A percentile compares a stretch with the other conserved stretches of the same genome.
phyloP scores from a whole-genome alignment of 1,140 invertebrate species.

The Pinna nobilis region DNA sequence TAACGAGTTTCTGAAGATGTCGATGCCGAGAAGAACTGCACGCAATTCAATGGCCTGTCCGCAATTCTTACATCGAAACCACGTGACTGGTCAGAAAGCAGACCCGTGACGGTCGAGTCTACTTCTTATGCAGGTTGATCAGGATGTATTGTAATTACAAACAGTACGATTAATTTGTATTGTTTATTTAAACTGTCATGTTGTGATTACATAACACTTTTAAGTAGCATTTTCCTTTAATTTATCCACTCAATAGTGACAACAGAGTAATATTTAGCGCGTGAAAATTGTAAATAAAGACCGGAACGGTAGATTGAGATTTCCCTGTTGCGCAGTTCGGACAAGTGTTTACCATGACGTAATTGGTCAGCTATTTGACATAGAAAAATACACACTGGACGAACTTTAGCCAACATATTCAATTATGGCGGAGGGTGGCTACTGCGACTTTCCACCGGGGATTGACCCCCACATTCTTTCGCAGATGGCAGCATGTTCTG shows the following conservation, averaged over 20 bases:
- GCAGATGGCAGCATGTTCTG: conserved; percentile 1
- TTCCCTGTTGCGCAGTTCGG: conserved; percentile 7
- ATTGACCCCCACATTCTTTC: background rate
- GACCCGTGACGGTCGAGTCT: conserved; percentile 1
- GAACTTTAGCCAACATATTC: background rate
- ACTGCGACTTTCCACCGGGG: conserved; percentile 10
- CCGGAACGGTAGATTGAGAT: conserved; percentile 2
- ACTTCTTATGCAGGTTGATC: background rate
- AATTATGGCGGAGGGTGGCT: conserved; percentile 5
- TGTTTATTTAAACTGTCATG: too few relatives aligned
- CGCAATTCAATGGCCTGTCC: too few relatives aligned
- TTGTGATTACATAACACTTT: too few relatives aligned
- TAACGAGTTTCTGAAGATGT: too few relatives aligned
- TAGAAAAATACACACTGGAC: background rate
- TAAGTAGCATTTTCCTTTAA: background rate
- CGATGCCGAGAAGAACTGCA: too few relatives aligned
- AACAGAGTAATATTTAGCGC: too few relatives aligned
- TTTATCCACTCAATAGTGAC: too few relatives aligned
- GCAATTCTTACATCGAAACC: background rate
- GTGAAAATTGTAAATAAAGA: too few relatives aligned
- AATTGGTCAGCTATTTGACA: conserved; percentile 19
- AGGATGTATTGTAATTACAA: too few relatives aligned
- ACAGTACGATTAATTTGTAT: too few relatives aligned
- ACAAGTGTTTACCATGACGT: conserved; percentile 22
- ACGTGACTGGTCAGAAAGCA: conserved; percentile 16